Percentiles rank a stretch among this genome's conserved stretches.
Evolutionary conservation across 2,888 invertebrate genomes (phyloP).

Genomic region (Drosophila nr. fundita): DNA sequence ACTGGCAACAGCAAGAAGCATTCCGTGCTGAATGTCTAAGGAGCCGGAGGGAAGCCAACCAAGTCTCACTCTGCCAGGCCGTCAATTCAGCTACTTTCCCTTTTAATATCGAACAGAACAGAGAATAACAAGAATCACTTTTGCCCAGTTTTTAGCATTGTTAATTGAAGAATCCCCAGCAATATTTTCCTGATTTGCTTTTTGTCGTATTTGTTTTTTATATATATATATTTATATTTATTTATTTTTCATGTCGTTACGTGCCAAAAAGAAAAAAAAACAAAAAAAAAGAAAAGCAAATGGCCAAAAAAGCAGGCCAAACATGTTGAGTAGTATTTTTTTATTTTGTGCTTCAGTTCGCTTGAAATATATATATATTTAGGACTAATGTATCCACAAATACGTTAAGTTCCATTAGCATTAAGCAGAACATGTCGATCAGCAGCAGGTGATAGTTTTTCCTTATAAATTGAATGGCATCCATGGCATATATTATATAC

Average conservation of each 20-base stretch:
- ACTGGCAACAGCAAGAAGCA: constrained; percentile 82
- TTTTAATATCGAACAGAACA: constrained; percentile 2
- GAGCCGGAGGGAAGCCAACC: constrained; percentile 2
- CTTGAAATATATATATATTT: constrained; percentile 27
- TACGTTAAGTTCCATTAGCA: constrained; percentile 36
- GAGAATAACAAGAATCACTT: constrained; percentile 1
- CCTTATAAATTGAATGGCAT: constrained; percentile 19
- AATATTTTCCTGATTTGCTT: constrained; percentile 14
- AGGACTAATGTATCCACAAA: constrained; percentile 25
- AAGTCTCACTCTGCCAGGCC: not conserved
- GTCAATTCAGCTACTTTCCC: constrained; percentile 10
- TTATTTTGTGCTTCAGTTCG: constrained; percentile 8
- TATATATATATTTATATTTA: constrained; percentile 17
- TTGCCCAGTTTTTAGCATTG: constrained; percentile 11
- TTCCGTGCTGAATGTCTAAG: constrained; percentile 84
- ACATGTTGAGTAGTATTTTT: constrained; percentile 16
- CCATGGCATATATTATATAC: not conserved
- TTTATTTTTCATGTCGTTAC: constrained; percentile 33
- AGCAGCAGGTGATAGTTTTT: constrained; percentile 15
- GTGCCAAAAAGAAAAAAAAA: constrained; percentile 46
- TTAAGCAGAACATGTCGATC: constrained; percentile 28
- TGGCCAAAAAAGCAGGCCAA: constrained; percentile 11
- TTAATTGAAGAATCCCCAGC: constrained; percentile 15
- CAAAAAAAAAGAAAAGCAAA: not conserved
- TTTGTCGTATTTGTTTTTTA: constrained; percentile 27